phyloP scores from a whole-genome alignment of 53 echinoderm and acorn worm genomes.

The Henricia sp. region DNA sequence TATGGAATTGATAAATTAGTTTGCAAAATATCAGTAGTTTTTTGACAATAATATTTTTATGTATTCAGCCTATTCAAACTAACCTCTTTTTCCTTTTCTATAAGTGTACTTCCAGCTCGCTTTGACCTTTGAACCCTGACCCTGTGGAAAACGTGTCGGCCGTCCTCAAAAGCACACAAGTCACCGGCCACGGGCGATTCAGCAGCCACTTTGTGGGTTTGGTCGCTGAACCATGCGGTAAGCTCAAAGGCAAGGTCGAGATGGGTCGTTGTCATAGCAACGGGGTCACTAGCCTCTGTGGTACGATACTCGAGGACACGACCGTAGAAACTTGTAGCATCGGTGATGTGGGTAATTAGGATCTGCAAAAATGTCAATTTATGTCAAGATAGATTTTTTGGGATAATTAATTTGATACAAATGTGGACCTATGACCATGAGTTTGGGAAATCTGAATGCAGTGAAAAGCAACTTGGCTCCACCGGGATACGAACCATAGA shows the following conservation, averaged over 20 bases:
- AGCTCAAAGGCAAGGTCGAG: conserved; percentile 69
- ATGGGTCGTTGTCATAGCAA: conserved; percentile 67
- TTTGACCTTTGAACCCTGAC: conserved; percentile 63
- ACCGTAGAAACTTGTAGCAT: conserved; percentile 83
- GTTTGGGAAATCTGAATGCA: too few relatives aligned
- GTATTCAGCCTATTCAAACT: not conserved
- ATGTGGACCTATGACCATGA: too few relatives aligned
- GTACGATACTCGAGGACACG: conserved; percentile 79
- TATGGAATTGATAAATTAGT: too few relatives aligned
- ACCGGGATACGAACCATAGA: too few relatives aligned
- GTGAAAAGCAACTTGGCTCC: too few relatives aligned
- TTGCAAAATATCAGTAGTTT: not conserved
- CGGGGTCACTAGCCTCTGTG: conserved; percentile 60
- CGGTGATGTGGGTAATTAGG: conserved; percentile 70
- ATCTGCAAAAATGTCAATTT: conserved; percentile 75
- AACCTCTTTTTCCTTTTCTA: conserved; percentile 51
- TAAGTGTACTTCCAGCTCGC: not conserved
- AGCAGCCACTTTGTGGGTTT: conserved; percentile 13
- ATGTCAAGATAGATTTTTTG: too few relatives aligned
- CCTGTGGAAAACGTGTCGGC: conserved; percentile 63
- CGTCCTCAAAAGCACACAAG: conserved; percentile 70
- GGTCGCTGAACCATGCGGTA: conserved; percentile 67
- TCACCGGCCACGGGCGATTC: conserved; percentile 46
- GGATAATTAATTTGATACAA: too few relatives aligned
- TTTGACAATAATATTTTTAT: not conserved